These are phyloP conservation scores for Apis florea DNA, from an alignment of 1,140 invertebrate species.

Conservation along the genomic window DNA sequence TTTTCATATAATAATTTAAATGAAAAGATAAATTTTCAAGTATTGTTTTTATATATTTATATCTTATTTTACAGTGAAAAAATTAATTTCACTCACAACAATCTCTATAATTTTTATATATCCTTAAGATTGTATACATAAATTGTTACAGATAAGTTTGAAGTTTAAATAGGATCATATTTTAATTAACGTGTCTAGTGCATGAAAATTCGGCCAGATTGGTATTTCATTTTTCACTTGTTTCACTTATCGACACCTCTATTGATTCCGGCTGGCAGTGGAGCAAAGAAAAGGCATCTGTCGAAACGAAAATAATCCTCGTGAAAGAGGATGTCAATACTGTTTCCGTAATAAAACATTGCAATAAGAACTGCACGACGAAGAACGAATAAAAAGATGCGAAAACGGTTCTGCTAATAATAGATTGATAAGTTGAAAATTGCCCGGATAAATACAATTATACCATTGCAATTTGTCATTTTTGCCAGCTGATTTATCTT, in stretches of 20 bases:
- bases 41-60: no score
- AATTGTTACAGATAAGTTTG: no score
- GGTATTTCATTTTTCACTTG: neutral
- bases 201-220: neutral
- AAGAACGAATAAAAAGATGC: neutral
- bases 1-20: no score
- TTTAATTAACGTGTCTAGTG: neutral
- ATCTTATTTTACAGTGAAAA: no score
- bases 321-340: neutral
- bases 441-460: neutral
- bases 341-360: neutral
- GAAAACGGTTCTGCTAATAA: neutral
- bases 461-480: neutral
- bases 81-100: no score
- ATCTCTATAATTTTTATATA: no score
- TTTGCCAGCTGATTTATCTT: no score
- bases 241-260: neutral
- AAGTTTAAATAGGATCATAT: neutral
- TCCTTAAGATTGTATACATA: no score
- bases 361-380: neutral
- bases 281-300: neutral
- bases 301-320: neutral
- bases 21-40: no score
- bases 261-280: neutral
- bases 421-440: neutral